phyloP scores from a whole-genome alignment of 2,888 invertebrate species.

The Rhingia rostrata region DNA sequence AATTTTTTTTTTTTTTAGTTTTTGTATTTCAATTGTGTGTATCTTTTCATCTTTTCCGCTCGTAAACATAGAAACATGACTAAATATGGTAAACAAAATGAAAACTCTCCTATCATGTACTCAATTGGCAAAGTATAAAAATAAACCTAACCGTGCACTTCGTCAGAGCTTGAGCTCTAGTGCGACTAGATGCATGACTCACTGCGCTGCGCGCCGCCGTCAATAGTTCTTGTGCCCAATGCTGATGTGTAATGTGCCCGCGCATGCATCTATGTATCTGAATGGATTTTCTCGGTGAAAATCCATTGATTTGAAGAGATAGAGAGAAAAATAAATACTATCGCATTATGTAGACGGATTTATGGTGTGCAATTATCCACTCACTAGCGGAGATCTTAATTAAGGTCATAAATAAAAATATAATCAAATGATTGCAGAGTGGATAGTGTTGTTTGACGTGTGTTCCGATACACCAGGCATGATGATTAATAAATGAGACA shows the following conservation, averaged over 20 bases:
- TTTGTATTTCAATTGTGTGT: conserved; percentile 31
- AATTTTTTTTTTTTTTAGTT: too few species aligned
- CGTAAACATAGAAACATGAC: conserved; percentile 30
- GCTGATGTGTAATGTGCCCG: neutral
- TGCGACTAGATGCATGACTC: conserved; percentile 40
- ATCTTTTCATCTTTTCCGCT: conserved; percentile 49
- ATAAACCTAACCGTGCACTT: conserved; percentile 33
- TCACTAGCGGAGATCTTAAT: conserved; percentile 46
- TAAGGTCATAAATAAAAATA: conserved; percentile 50
- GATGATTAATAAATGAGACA: conserved; percentile 34
- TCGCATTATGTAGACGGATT: conserved; percentile 38
- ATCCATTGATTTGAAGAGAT: conserved; percentile 38
- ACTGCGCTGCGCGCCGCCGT: neutral
- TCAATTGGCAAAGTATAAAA: conserved; percentile 22
- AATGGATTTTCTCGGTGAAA: conserved; percentile 39
- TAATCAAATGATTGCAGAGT: conserved; percentile 46
- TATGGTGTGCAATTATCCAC: conserved; percentile 57
- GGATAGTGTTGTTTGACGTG: conserved; percentile 26
- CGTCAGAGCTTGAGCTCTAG: conserved; percentile 32
- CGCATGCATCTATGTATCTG: neutral
- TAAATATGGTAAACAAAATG: conserved; percentile 44
- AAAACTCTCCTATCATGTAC: conserved; percentile 6
- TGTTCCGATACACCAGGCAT: conserved; percentile 12
- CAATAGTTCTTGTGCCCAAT: conserved; percentile 17
- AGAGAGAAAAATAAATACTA: too few species aligned